phyloP scores from a whole-genome alignment of 2,797 vertebrate species.

The Aotus griseimembra region DNA sequence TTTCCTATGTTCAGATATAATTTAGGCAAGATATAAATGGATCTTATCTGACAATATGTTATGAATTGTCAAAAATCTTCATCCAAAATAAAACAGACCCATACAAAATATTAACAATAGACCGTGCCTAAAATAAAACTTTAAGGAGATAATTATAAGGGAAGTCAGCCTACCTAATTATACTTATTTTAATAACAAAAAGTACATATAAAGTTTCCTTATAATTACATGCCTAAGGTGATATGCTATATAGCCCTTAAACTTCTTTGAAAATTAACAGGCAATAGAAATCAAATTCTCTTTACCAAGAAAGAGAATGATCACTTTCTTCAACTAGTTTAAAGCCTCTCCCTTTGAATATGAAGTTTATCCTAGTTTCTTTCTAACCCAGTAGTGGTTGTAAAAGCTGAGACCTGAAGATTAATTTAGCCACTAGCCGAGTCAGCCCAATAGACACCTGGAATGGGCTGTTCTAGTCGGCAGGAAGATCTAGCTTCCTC shows the following conservation, averaged over 20 bases:
- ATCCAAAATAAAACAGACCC: constrained; percentile 75
- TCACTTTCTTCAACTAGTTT: constrained; percentile 5
- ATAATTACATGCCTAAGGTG: constrained; percentile 65
- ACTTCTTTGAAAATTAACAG: constrained; percentile 66
- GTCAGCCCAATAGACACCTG: background rate
- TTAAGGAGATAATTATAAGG: constrained; percentile 73
- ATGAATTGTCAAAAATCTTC: constrained; percentile 75
- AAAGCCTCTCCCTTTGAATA: constrained; percentile 27
- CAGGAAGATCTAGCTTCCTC: background rate
- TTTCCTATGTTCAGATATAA: constrained; percentile 69
- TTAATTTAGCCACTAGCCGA: background rate
- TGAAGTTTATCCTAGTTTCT: constrained; percentile 15
- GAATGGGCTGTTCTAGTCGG: fast-evolving
- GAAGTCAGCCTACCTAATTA: constrained; percentile 70
- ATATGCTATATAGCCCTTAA: constrained; percentile 55
- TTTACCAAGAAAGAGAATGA: constrained; percentile 56
- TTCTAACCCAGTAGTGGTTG: background rate
- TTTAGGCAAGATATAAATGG: constrained; percentile 71
- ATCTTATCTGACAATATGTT: constrained; percentile 75
- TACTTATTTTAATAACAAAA: constrained; percentile 75
- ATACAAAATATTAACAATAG: constrained; percentile 75
- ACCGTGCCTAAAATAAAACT: constrained; percentile 68
- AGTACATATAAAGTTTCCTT: constrained; percentile 66
- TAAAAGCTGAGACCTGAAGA: background rate
- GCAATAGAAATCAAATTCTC: constrained; percentile 54